Base-by-base conservation (phyloP, 2,888 invertebrate genomes). In the Trisateles emortualis region DNA sequence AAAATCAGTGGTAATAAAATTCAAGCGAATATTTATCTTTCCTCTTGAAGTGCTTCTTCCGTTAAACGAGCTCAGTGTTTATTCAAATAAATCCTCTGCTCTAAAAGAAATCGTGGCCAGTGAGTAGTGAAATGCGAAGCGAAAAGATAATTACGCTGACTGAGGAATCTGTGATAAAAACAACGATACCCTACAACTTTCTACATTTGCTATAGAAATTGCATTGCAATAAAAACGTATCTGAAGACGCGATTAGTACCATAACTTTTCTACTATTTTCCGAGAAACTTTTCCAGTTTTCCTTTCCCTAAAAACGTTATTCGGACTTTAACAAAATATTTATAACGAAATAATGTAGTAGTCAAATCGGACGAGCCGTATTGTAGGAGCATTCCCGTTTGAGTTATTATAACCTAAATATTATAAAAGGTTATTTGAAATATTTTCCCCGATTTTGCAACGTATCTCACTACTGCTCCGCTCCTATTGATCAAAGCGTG, bases 111-210 rank as follows among this genome's bases (percentile, higher is more conserved):
- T 64, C 41, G 41, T 43, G 56, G 55, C 51, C 54, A 42, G 26
- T 38, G 55, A 57, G 50, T 56, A 52, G 41, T 46, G 54, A 67
- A 67, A 67, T 67, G 51, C 33, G 67, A 66, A 70, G 46, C 41
- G 22, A 33, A 35, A 48, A 46, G 35, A 52, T 54, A 46, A 51
- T 41, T 49, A 40, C 32, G 13, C 26, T 32, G 24, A 26, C 50
- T 51, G 10, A 52, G 24, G 40, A 48, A 59, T 54, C 30, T 54
- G 11, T 32, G 24, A 40, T 32, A 13, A 45, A 66, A 57, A 59
- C 13, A 14, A 24, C 24, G 42, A 35, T 42, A 52, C 5, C 35
- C 14, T 32, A 42, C 47, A 38, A 49, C 24, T 52, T 44, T 53
- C 52, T 56, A 67, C 16, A 13, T 19, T 32, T 11, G 50, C 44